phyloP scores from a whole-genome alignment of 2,888 invertebrate genomes.

The Molanna angustata region DNA sequence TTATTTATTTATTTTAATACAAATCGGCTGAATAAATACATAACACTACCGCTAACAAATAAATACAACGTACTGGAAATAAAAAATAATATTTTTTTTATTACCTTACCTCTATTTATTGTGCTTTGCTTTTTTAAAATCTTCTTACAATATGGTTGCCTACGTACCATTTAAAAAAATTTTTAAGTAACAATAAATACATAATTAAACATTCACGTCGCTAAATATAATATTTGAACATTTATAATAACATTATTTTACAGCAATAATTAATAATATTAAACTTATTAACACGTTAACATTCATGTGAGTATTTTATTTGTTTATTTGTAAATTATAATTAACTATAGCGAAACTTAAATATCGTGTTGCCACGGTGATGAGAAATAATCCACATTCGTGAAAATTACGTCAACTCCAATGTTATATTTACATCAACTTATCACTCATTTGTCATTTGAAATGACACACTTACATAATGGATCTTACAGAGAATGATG shows the following conservation, averaged over 20 bases:
- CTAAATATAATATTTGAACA: not conserved
- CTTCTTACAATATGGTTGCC: constrained; percentile 18
- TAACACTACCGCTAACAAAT: constrained; percentile 3
- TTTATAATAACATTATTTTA: no score
- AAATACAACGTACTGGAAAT: constrained; percentile 15
- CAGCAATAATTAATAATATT: constrained; percentile 4
- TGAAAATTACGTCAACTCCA: no score
- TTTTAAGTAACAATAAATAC: no score
- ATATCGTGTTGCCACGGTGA: no score
- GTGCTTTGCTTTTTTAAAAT: constrained; percentile 24
- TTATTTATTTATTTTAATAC: no score
- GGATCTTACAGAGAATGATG: no score
- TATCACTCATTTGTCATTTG: no score
- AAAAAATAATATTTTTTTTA: constrained; percentile 28
- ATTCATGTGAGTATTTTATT: constrained; percentile 11
- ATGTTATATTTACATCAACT: no score
- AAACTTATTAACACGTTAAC: constrained; percentile 11
- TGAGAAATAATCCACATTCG: no score
- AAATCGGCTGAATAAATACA: constrained; percentile 10
- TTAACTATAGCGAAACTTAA: no score
- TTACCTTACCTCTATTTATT: constrained; percentile 33
- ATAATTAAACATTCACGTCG: constrained; percentile 12
- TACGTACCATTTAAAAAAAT: constrained; percentile 8
- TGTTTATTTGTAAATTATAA: no score
- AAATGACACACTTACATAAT: no score